These are phyloP conservation scores for Anseranas semipalmata DNA, from an alignment of 2,113 vertebrate species.

Conservation along the genomic window DNA sequence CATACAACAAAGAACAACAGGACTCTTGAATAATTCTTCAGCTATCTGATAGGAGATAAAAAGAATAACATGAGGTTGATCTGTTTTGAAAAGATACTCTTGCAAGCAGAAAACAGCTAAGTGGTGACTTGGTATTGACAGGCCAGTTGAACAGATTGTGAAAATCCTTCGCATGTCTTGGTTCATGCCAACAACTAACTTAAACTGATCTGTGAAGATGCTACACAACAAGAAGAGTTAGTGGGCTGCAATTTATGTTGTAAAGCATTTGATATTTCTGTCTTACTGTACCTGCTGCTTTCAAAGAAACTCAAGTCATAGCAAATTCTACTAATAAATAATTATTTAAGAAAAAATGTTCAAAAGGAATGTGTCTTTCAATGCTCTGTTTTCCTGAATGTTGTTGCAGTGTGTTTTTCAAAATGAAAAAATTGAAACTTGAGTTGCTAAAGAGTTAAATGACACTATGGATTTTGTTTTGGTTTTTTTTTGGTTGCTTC, in stretches of 20 bases:
- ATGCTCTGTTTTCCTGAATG: not conserved
- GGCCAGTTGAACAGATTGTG: not conserved
- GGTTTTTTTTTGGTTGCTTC: not conserved
- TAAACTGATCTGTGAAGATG: not conserved
- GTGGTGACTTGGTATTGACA: not conserved
- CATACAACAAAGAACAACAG: not conserved
- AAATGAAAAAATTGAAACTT: not conserved
- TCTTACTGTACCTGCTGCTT: not conserved
- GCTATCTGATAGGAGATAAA: not conserved
- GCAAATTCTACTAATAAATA: not conserved
- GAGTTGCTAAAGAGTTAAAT: not conserved
- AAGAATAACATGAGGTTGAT: not conserved
- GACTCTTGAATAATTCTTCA: not conserved
- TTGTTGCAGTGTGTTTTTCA: not conserved
- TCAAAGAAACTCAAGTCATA: not conserved
- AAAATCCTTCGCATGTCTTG: not conserved
- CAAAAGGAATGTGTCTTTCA: rapidly evolving
- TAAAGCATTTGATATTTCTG: not conserved
- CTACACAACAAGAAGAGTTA: not conserved
- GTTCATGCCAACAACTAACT: not conserved
- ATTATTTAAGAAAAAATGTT: not conserved
- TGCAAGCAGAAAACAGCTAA: not conserved
- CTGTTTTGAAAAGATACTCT: not conserved
- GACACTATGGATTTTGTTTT: not conserved
- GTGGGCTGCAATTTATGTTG: not conserved